Evolutionary conservation across 1,140 invertebrate genomes (phyloP).

Genomic region (Ceratoteleas bidentatus): DNA sequence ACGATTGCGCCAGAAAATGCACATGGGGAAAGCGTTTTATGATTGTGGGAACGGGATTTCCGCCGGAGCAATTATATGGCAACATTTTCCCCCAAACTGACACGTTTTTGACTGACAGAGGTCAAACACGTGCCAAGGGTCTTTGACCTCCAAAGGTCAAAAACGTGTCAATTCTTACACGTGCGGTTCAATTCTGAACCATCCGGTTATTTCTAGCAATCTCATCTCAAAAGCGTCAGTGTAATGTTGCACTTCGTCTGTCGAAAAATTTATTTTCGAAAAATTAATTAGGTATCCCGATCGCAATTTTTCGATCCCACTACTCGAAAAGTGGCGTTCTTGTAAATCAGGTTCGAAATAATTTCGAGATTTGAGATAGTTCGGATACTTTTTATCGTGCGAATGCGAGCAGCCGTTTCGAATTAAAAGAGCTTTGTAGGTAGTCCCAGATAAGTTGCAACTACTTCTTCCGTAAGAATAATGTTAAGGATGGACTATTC

Average conservation of each 20-base stretch:
- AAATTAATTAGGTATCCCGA: background rate
- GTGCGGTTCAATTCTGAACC: too few relatives aligned
- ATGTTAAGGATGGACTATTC: constrained; percentile 65
- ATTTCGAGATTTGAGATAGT: constrained; percentile 45
- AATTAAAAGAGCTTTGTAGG: constrained; percentile 57
- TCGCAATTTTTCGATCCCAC: too few relatives aligned
- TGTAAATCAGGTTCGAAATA: constrained; percentile 11
- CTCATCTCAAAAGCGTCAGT: too few relatives aligned
- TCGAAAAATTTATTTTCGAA: background rate
- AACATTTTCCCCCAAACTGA: constrained; percentile 7
- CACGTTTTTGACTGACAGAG: constrained; percentile 21
- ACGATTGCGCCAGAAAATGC: too few relatives aligned
- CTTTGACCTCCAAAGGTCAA: background rate
- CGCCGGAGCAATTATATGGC: background rate
- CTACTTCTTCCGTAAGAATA: constrained; percentile 55
- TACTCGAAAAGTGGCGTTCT: background rate
- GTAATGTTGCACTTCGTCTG: too few relatives aligned
- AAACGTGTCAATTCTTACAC: too few relatives aligned
- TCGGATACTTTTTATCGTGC: constrained; percentile 63
- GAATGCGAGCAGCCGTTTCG: constrained; percentile 60
- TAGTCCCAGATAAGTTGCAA: constrained; percentile 46
- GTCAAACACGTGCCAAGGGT: constrained; percentile 24
- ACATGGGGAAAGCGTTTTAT: too few relatives aligned
- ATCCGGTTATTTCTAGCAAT: too few relatives aligned
- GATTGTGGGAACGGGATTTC: too few relatives aligned